Base-by-base conservation (phyloP, 2,113 vertebrate species). In the Sinocyclocheilus rhinocerous region DNA sequence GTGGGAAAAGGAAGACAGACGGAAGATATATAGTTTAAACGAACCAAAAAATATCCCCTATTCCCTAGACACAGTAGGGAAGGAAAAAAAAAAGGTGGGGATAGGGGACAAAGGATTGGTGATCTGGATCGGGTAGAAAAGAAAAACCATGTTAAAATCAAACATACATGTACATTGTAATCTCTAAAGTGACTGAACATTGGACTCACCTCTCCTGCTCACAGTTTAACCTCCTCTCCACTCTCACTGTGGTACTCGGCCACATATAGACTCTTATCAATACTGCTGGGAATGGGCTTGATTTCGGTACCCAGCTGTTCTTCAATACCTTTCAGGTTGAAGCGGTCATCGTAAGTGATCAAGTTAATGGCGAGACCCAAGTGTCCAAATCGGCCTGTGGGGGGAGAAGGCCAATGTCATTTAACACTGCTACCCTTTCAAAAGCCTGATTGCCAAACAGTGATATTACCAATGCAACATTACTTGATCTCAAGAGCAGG, bases 321-420 rank as follows among this genome's bases (percentile, higher is more conserved):
- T 93, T 99, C 98, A 88, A 99, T 99, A 92, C 97, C 98, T 92
- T 99, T 99, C 92, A 99, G 96, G 95, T 99, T 99, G 96, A 99
- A 99, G 92, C 98, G 96, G 92, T 99, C 98, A 76, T 99, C 98
- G 10, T 99, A 99, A n/a, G 98, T 99, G 94, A 99, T 99, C 94
- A 99, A 96, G 92, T 99, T 99, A 95, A 99, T 99, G 93, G 98
- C 98, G 70, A 99, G 95, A 93, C 98, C 98, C 93, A 99, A 95
- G 91, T 99, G 98, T 92, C 98, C 98, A 92, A 99, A 99, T 87
- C 98, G 97, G 93, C 98, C 98, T 99, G 90, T n/a, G 84, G 1
- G 45, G 18, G 89, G 20, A 65, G n/a, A 73, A n/a, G 69, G 48
- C 0, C 15, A 65, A 45, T 26, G 26, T 55, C 7, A 48, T 2